Base-by-base conservation (phyloP, 2,888 invertebrate genomes). In the Pristionchus exspectatus region DNA sequence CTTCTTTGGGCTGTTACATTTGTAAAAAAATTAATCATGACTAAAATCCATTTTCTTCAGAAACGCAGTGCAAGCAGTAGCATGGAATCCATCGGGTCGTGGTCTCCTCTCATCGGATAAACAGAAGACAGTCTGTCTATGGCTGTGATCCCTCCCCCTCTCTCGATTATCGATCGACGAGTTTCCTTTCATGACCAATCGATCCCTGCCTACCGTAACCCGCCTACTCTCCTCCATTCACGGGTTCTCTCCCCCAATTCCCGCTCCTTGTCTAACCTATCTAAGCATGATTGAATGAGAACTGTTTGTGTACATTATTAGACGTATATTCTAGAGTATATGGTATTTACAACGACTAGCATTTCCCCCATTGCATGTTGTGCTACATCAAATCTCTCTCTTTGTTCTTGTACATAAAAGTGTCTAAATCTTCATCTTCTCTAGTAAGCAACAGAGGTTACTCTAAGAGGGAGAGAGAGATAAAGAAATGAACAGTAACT, bases 81-180 rank as follows among this genome's bases (percentile, higher is more conserved):
- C 94, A 44, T 95, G 94, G 94, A 93, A 94, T 90, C 95, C 94
- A 3, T 90, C 90, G 10, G 94, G 94, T 0, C 91, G 92, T 38
- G 92, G 92, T 74, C 90, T 95, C 54, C 89, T 94, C 24, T 92
- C 92, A 30, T 91, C 92, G 30, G 95, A 95, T 88, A 90, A 92
- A 56, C 91, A 92, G 30, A 92, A 91, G 30, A 90, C 90, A 16
- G 91, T 92, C 59, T 92, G 93, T 63, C 72, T 94, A 2, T 94
- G 94, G 94, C 44, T 83, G 30, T 89, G 50, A 63, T 54, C 72
- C 56, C n/a, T 33, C 72, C 30, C 33, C 81, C 38, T 24, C 74
- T 44, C 38, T 54, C 72, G 81, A 81, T 81, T 81, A 81, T 81
- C 81, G 81, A 81, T 81, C 18, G 50, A 81, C 81, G 81, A 81